Evolutionary conservation across 2,113 vertebrate species (phyloP).

Genomic region (Heterochromis multidens): DNA sequence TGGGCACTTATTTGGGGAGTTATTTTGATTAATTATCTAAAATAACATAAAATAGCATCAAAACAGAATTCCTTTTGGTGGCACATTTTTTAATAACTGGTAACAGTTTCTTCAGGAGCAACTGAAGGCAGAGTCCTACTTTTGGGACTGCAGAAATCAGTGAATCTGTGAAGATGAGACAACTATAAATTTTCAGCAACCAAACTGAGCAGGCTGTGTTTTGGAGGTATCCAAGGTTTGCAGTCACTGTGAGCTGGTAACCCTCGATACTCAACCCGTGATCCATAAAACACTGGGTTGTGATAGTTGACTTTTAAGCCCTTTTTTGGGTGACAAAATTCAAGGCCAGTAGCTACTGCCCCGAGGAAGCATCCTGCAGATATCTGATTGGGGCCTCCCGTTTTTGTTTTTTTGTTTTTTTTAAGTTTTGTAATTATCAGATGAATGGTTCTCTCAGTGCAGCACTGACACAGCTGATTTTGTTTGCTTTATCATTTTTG

Average conservation of each 20-base stretch:
- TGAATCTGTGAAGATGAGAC: not conserved
- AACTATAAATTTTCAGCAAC: too few species aligned
- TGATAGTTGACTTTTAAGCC: accelerated
- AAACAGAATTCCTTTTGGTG: not conserved
- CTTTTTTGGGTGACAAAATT: accelerated
- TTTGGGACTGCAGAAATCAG: not conserved
- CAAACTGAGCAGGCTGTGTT: too few species aligned
- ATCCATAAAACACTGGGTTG: not conserved
- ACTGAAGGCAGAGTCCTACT: not conserved
- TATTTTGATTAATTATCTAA: not conserved
- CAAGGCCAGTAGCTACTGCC: not conserved
- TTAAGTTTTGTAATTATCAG: not conserved
- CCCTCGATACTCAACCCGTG: not conserved
- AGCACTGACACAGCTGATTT: too few species aligned
- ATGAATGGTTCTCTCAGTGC: not conserved
- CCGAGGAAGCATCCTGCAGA: not conserved
- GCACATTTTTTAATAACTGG: not conserved
- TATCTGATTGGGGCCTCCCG: too few species aligned
- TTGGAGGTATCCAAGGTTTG: not conserved
- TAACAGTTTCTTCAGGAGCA: too few species aligned
- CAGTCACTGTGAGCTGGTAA: not conserved
- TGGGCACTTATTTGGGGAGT: accelerated
- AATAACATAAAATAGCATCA: not conserved
- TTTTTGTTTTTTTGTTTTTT: too few species aligned
- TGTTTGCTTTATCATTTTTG: too few species aligned